phyloP scores from a whole-genome alignment of 2,797 vertebrate species.

The Malacoraja senta region DNA sequence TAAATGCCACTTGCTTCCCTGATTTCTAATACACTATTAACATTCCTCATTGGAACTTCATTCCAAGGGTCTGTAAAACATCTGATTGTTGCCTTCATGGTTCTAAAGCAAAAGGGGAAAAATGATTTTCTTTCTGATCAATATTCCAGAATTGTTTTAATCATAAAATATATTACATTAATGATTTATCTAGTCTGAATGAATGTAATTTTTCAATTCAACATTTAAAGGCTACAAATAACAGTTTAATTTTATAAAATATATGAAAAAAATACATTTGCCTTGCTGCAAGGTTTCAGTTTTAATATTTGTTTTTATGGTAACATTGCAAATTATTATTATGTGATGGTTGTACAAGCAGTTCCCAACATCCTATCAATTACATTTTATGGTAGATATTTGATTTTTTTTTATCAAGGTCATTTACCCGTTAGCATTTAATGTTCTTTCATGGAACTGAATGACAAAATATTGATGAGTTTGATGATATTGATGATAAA shows the following conservation, averaged over 20 bases:
- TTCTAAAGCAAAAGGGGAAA: background rate
- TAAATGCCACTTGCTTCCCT: background rate
- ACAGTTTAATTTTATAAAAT: background rate
- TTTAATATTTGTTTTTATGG: background rate
- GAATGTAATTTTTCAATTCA: background rate
- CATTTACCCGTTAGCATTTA: background rate
- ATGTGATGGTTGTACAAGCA: background rate
- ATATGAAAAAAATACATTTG: background rate
- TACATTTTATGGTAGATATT: constrained; percentile 3
- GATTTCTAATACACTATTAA: background rate
- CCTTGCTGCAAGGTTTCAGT: background rate
- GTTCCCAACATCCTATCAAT: background rate
- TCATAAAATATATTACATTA: background rate
- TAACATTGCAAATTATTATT: background rate
- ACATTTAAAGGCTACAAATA: background rate
- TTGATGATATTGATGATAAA: too few relatives aligned
- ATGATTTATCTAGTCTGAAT: background rate
- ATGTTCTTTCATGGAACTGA: background rate
- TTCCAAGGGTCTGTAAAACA: background rate
- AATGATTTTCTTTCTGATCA: background rate
- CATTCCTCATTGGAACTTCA: background rate
- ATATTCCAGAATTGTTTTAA: background rate
- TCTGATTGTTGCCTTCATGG: background rate
- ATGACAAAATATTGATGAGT: background rate
- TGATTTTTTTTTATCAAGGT: constrained; percentile 14